Evolutionary conservation across 2,113 vertebrate species (phyloP).

Genomic region (Nematolebias whitei): DNA sequence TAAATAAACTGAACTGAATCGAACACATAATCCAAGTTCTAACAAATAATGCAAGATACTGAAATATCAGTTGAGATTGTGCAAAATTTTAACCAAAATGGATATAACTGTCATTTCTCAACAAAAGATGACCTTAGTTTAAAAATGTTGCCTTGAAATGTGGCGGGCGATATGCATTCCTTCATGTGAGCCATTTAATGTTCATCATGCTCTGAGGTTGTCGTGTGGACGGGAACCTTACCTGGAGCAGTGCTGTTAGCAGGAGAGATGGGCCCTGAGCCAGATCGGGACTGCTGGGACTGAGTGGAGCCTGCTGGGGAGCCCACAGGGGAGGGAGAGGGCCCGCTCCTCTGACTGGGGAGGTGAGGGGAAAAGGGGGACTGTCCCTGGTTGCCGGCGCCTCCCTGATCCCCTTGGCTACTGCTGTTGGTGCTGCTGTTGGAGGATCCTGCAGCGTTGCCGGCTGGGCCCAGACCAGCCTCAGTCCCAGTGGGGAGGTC

Average conservation of each 20-base stretch:
- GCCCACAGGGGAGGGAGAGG: conserved; percentile 92
- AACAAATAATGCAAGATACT: too few species aligned
- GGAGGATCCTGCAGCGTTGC: conserved; percentile 84
- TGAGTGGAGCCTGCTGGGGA: conserved; percentile 93
- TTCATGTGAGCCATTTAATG: too few species aligned
- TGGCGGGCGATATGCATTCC: too few species aligned
- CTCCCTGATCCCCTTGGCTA: conserved; percentile 89
- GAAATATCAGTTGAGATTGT: too few species aligned
- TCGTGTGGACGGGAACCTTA: conserved; percentile 69
- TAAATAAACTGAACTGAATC: too few species aligned
- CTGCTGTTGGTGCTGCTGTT: conserved; percentile 79
- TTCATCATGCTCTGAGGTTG: too few species aligned
- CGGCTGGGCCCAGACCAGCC: conserved; percentile 87
- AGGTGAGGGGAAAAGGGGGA: conserved; percentile 95
- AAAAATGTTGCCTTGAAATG: too few species aligned
- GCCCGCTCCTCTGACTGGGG: conserved; percentile 88
- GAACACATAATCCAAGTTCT: too few species aligned
- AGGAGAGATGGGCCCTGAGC: conserved; percentile 94
- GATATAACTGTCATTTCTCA: too few species aligned
- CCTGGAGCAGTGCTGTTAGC: conserved; percentile 78
- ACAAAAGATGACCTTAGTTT: too few species aligned
- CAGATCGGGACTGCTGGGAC: conserved; percentile 80
- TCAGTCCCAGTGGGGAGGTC: conserved; percentile 96
- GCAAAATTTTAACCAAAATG: too few species aligned
- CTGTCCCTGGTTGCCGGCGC: conserved; percentile 86